Base-by-base conservation (phyloP, 2,113 vertebrate species). In the Ceyx cyanopectus region DNA sequence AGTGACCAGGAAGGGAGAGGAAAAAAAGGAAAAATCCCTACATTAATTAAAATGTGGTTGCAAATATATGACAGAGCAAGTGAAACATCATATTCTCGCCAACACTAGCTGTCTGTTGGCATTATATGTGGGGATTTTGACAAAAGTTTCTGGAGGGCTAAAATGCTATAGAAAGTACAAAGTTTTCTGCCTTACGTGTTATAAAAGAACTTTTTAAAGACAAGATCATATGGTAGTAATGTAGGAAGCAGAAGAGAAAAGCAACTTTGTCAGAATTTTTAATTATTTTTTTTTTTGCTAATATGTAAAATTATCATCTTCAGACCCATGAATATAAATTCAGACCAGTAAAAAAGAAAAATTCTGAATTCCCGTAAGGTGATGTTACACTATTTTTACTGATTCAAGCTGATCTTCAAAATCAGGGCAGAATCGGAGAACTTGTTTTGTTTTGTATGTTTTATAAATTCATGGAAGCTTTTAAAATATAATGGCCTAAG, bases 111-210 rank as follows among this genome's bases (percentile, higher is more conserved):
- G 16, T 56, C 76, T 80, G 9, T 74, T 34, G 12, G n/a, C 61
- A 77, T 40, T 70, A 26, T 9, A 2, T 4, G 1, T 0, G 0
- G 24, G 0, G 30, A 32, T 74, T 87, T 50, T 58, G 30, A 73
- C 13, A 73, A 21, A 73, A 57, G 13, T 58, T 73, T 81, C 8
- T 37, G 7, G 10, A 22, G 30, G 29, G 30, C 53, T 24, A 46
- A n/a, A 21, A 19, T 0, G 16, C 10, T 80, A 11, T 40, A 78
- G 27, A 69, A 94, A 77, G 6, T 29, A 62, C 18, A 30, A 40
- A 61, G 8, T 58, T 81, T 63, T 53, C 26, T 87, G 37, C 26
- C 14, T 68, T 61, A 12, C 1, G 1, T 1, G 2, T 74, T 46
- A 54, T 51, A 76, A 56, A 88, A 69, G 40, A 7, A 22, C 26